Conservation (phyloP, 2,888 invertebrate genomes). For the Ypsolopha scabrella region DNA sequence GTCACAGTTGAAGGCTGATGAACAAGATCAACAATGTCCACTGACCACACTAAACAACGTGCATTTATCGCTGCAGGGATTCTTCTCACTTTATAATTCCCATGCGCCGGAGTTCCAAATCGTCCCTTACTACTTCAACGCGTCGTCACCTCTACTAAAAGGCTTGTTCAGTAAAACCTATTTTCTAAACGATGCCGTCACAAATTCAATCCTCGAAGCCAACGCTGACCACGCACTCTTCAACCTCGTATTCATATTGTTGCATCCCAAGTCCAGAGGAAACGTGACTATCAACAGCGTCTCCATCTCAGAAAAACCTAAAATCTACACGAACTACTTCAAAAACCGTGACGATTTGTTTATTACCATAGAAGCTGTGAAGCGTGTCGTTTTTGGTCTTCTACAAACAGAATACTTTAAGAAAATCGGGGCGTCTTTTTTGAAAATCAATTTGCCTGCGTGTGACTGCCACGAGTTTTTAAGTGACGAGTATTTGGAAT, state of each 20-base stretch:
- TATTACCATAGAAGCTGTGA: conserved; percentile 16
- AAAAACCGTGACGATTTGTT: conserved; percentile 15
- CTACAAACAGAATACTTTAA: conserved; percentile 19
- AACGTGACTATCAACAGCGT: conserved; percentile 11
- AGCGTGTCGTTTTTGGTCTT: conserved; percentile 17
- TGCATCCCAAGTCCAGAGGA: conserved; percentile 27
- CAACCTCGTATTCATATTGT: conserved; percentile 20
- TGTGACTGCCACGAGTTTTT: conserved; percentile 24
- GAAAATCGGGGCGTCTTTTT: conserved; percentile 19
- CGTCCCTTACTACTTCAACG: background rate
- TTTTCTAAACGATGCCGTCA: background rate
- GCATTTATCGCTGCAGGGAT: conserved; percentile 32
- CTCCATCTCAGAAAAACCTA: background rate
- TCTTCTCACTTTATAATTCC: conserved; percentile 34
- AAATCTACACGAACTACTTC: background rate
- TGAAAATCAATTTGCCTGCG: conserved; percentile 25
- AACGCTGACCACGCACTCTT: conserved; percentile 6
- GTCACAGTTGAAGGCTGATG: background rate
- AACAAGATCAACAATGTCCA: background rate
- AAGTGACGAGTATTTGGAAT: conserved; percentile 36
- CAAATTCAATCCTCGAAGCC: background rate
- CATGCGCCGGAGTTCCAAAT: background rate
- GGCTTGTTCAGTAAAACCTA: background rate
- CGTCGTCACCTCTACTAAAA: background rate
- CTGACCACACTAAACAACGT: background rate